Evolutionary conservation across 1,140 invertebrate species (phyloP), one percentile per base, ranked within the genome.

Genomic region (Lordiphosa mommai): DNA sequence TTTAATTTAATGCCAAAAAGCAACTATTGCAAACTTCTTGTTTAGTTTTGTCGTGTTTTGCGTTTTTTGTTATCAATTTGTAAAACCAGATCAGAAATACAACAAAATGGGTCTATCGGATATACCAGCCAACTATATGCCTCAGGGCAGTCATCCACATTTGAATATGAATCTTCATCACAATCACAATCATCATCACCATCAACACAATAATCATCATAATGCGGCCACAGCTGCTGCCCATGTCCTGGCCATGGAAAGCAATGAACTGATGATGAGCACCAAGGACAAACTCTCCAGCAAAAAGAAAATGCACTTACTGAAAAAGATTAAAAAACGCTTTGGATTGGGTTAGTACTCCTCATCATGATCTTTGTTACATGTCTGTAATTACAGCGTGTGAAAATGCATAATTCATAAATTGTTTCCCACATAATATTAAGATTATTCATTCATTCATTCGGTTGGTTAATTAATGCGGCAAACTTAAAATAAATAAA

Each of bases 261-360:
- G 64, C 61, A 84, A 61, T 8, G 80, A 86, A 34, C 59, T 79
- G 27, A 61, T 85, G 47, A 80, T 86, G 80, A 61, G 65, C 61
- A 77, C 79, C 59, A 86, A 86, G 70, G 84, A 87, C 55, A 87
- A 87, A 72, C 57, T 88, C 47, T 84, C 72, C 13, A 88, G 71
- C 51, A 90, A 90, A 72, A 89, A 90, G 74, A 91, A 90, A 87
- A 90, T 91, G 90, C 90, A 91, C 69, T 82, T 91, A 37, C 82
- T 91, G 36, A 90, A 91, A 82, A 91, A 90, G 71, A 91, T 91
- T 59, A 90, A 90, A 61, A 89, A 89, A 55, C 90, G 90, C 38
- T 90, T 90, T 50, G 90, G 90, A 84, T 69, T 90, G 73, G 90
- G 90, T 90, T 86, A 89, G 89, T 90, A 80, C 30, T n/a, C 9